These are phyloP conservation scores for Eumerus sabulonum DNA, from an alignment of 2,888 invertebrate species.

Conservation along the genomic window DNA sequence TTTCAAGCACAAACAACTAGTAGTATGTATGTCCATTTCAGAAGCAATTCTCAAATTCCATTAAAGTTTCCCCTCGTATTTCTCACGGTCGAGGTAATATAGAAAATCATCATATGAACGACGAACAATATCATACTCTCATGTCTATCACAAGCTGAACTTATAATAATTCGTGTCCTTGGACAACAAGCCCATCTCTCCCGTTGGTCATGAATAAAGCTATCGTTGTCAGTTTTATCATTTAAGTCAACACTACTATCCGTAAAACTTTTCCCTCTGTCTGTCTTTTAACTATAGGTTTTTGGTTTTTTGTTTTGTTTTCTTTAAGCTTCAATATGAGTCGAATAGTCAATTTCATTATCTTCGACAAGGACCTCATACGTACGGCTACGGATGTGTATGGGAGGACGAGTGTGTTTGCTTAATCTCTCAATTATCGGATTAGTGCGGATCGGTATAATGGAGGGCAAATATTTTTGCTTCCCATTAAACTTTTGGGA, in stretches of 20 bases:
- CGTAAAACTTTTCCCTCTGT: slow-evolving; percentile 12
- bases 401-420: slow-evolving; percentile 47
- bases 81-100: not conserved
- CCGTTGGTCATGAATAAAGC: not conserved
- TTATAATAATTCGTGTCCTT: slow-evolving; percentile 24
- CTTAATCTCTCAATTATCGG: slow-evolving; percentile 68
- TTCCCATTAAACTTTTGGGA: slow-evolving; percentile 59
- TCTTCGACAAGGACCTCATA: slow-evolving; percentile 47
- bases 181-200: slow-evolving; percentile 5
- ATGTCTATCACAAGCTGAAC: slow-evolving; percentile 21
- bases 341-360: slow-evolving; percentile 66
- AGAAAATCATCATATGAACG: not conserved
- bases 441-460: slow-evolving; percentile 63
- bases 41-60: not conserved
- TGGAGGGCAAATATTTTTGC: slow-evolving; percentile 62
- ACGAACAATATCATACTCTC: slow-evolving; percentile 4
- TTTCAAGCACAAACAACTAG: no score
- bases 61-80: no score
- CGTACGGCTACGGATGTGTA: slow-evolving; percentile 8
- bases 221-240: slow-evolving; percentile 21
- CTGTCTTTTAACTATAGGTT: slow-evolving; percentile 12
- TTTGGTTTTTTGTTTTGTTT: no score
- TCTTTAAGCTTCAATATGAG: slow-evolving; percentile 41
- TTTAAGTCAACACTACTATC: slow-evolving; percentile 38
- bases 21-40: no score